These are phyloP conservation scores for Drosophila kohkoa DNA, from an alignment of 1,140 invertebrate genomes.

Conservation along the genomic window DNA sequence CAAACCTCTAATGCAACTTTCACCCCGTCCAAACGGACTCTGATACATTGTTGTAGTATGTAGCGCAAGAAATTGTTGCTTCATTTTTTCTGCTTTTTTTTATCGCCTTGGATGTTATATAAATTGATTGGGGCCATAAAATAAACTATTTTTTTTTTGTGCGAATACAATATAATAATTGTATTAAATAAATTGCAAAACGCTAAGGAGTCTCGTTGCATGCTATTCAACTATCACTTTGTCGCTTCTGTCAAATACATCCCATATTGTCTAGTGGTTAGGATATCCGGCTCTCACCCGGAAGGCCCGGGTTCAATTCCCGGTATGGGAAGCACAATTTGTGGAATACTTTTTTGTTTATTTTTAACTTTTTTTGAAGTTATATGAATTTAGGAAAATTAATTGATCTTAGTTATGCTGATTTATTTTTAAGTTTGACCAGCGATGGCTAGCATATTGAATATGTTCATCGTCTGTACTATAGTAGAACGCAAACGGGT, in stretches of 20 bases:
- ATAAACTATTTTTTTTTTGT: constrained; percentile 12
- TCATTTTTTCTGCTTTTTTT: constrained; percentile 19
- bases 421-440: background rate
- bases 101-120: constrained; percentile 53
- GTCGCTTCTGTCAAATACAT: background rate
- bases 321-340: constrained; percentile 89
- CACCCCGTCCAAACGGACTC: constrained; percentile 36
- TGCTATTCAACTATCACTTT: constrained; percentile 2
- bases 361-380: constrained; percentile 6
- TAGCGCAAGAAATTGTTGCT: constrained; percentile 52
- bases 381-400: too few relatives aligned
- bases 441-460: too few relatives aligned
- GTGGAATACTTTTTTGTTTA: constrained; percentile 14
- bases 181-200: constrained; percentile 5
- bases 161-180: constrained; percentile 10
- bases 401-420: background rate
- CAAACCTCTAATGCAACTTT: constrained; percentile 58
- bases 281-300: constrained; percentile 87
- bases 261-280: constrained; percentile 56
- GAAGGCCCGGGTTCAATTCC: constrained; percentile 94
- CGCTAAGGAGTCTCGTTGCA: background rate
- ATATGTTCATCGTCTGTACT: too few relatives aligned
- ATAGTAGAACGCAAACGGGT: too few relatives aligned
- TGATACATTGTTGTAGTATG: constrained; percentile 47
- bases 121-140: constrained; percentile 48